Base-by-base conservation (phyloP, 2,113 vertebrate genomes). In the Corvus cornix region DNA sequence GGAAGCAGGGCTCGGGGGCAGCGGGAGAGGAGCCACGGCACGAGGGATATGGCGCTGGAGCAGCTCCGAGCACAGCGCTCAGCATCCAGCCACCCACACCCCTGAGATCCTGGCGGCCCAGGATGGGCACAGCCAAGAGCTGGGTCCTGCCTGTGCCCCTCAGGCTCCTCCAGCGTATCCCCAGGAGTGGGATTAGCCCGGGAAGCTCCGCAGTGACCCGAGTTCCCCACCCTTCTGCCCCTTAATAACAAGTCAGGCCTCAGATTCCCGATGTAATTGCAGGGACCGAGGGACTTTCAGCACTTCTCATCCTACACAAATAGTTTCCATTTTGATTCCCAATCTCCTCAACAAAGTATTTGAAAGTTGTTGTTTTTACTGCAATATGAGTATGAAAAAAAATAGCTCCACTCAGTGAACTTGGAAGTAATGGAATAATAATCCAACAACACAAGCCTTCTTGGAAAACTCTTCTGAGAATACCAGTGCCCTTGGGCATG, bases 351-450 rank as follows among this genome's bases (percentile, higher is more conserved):
- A 95, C 96, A 94, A 97, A 87, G 95, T 95, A 96, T 96, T 97
- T 95, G 93, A 89, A 86, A 94, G 92, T 95, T 97, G 96, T 96
- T 97, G 95, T 97, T 98, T 98, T 98, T 97, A 97, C 94, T 98
- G 98, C 97, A 98, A 98, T 87, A 77, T 24, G 93, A 98, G 97
- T 80, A 96, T 94, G 89, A 95, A 95, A 97, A 93, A 97, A 97
- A 97, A 97, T 77, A 97, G 80, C 58, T 95, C 87, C 72, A 31
- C 96, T 97, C 90, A 23, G 96, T 81, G 95, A 96, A 97, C 95
- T 95, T 96, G 96, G 97, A 97, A 96, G 96, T 96, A 97, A 84
- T 91, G 97, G 97, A 98, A 97, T 97, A 97, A 97, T 94, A 97
- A 97, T 91, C 96, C 95, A 96, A 96, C 97, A 97, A 90, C 97